A percentile compares a stretch with the other conserved stretches of the same genome.
Conservation (phyloP, 2,888 invertebrate species). For the Frankliniella intonsa region DNA sequence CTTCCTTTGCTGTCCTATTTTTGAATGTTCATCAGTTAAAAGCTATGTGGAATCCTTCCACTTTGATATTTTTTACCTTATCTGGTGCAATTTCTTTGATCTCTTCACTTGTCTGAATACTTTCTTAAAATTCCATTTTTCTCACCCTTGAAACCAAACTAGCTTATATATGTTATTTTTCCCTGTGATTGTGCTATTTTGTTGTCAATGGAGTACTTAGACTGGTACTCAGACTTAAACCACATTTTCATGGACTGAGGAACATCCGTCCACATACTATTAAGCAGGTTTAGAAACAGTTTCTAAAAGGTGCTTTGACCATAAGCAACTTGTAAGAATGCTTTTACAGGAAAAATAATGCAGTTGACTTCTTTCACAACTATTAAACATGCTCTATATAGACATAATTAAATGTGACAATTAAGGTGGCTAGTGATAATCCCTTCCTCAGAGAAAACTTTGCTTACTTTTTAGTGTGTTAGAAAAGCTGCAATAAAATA, state of each 20-base stretch:
- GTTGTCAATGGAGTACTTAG: background rate
- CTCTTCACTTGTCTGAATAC: background rate
- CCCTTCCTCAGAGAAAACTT: background rate
- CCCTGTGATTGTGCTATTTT: background rate
- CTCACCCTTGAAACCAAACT: too few species aligned
- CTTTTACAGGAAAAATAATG: too few species aligned
- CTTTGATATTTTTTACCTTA: background rate
- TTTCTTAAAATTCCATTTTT: background rate
- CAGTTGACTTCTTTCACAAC: too few species aligned
- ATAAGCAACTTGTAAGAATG: too few species aligned
- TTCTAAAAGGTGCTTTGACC: too few species aligned
- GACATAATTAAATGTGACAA: background rate
- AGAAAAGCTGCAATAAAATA: too few species aligned
- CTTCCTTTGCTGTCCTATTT: constrained; percentile 11
- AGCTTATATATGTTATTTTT: background rate
- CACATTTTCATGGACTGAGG: background rate
- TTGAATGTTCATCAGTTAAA: background rate
- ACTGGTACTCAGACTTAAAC: background rate
- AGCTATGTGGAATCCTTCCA: background rate
- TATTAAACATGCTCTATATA: too few species aligned
- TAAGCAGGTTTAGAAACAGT: background rate
- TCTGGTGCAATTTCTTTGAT: background rate
- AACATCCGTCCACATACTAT: background rate
- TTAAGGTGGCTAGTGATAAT: background rate
- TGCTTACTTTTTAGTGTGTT: background rate